Evolutionary conservation across 2,888 invertebrate species (phyloP).

Genomic region (Drosophila suboccidentalis): DNA sequence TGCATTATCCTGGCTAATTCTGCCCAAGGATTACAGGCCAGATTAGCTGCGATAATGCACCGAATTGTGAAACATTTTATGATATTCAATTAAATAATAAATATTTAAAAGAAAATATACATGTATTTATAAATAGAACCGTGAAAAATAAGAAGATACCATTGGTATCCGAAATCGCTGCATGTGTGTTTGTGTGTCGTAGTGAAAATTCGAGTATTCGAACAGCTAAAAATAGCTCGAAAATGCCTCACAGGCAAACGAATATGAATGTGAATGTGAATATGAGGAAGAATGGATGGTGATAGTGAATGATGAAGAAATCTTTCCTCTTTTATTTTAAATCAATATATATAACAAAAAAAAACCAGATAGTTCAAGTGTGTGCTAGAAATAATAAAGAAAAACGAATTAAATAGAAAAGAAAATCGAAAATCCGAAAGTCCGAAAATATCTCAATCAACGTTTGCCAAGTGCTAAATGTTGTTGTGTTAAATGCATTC

Average conservation of each 20-base stretch:
- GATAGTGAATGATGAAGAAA: slow-evolving; percentile 41
- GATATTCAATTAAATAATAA: slow-evolving; percentile 39
- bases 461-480: slow-evolving; percentile 56
- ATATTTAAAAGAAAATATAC: slow-evolving; percentile 27
- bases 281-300: slow-evolving; percentile 64
- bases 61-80: slow-evolving; percentile 24
- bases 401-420: slow-evolving; percentile 10
- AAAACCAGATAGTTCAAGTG: slow-evolving; percentile 25
- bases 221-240: slow-evolving; percentile 67
- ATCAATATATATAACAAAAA: slow-evolving; percentile 39
- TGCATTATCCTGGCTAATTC: slow-evolving; percentile 64
- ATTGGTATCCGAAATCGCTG: slow-evolving; percentile 39
- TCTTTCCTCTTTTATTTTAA: slow-evolving; percentile 19
- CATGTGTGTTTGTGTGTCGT: slow-evolving; percentile 65
- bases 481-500: slow-evolving; percentile 25
- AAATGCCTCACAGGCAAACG: slow-evolving; percentile 64
- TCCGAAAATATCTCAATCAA: slow-evolving; percentile 30
- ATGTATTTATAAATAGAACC: slow-evolving; percentile 77
- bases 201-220: slow-evolving; percentile 61
- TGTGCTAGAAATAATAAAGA: slow-evolving; percentile 37
- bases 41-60: slow-evolving; percentile 42
- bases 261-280: slow-evolving; percentile 51
- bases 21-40: slow-evolving; percentile 55
- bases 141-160: slow-evolving; percentile 84
- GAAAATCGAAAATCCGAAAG: slow-evolving; percentile 30